These are phyloP conservation scores for Eupsilia transversa DNA, from an alignment of 2,888 invertebrate genomes.

Conservation along the genomic window DNA sequence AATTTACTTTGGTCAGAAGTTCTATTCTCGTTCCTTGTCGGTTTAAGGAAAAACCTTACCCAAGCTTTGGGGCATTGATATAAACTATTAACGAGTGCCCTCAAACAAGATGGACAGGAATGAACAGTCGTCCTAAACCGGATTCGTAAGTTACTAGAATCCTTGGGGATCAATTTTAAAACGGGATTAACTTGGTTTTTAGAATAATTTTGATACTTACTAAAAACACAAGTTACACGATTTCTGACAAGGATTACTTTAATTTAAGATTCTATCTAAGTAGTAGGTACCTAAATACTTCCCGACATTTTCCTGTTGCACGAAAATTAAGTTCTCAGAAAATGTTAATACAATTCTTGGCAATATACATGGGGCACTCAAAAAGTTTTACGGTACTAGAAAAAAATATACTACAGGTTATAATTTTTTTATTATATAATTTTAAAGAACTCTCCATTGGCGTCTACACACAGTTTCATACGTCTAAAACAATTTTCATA, in stretches of 20 bases:
- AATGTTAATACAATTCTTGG: background rate
- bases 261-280: background rate
- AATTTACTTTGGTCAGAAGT: background rate
- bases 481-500: too few species aligned
- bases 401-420: too few species aligned
- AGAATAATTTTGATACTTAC: background rate
- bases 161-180: conserved; percentile 5
- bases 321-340: background rate
- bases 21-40: background rate
- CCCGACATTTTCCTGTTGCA: background rate
- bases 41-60: too few species aligned
- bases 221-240: too few species aligned
- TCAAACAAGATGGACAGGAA: background rate
- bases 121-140: conserved; percentile 2
- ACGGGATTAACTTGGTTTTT: conserved; percentile 2
- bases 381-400: too few species aligned
- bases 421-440: too few species aligned
- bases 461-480: too few species aligned
- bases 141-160: background rate
- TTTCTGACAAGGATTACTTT: conserved; percentile 9
- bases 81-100: background rate
- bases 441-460: too few species aligned
- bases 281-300: background rate
- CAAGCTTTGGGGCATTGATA: background rate
- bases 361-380: too few species aligned